These are phyloP conservation scores for Cepaea nemoralis DNA, from an alignment of 1,140 invertebrate genomes.

Conservation along the genomic window DNA sequence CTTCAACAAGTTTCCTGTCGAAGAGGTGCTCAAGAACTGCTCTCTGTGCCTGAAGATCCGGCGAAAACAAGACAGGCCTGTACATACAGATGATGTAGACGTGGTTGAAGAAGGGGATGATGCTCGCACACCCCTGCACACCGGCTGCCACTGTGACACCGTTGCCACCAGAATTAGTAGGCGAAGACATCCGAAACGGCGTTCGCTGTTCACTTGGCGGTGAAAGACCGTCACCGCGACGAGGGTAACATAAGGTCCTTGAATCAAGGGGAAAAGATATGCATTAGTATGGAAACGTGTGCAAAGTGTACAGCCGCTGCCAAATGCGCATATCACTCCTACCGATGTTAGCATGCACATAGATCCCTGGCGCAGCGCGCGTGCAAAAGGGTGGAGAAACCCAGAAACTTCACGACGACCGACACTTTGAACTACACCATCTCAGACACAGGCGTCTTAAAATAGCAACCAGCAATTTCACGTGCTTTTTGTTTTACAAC, in stretches of 20 bases:
- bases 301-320: slow-evolving; percentile 3
- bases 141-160: slow-evolving; percentile 35
- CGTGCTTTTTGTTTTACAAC: slow-evolving; percentile 41
- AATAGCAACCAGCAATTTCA: slow-evolving; percentile 17
- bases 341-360: not conserved
- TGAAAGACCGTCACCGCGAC: slow-evolving; percentile 44
- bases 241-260: slow-evolving; percentile 39
- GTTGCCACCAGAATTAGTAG: slow-evolving; percentile 30
- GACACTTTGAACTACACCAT: not conserved
- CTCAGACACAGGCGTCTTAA: slow-evolving; percentile 3
- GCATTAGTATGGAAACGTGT: slow-evolving; percentile 4
- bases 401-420: not conserved
- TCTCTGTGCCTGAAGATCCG: slow-evolving; percentile 61
- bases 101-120: slow-evolving; percentile 17
- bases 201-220: slow-evolving; percentile 42
- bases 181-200: slow-evolving; percentile 44
- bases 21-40: slow-evolving; percentile 62
- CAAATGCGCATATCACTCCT: slow-evolving; percentile 1
- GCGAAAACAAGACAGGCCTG: slow-evolving; percentile 47
- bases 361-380: not conserved
- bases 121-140: slow-evolving; percentile 32
- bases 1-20: slow-evolving; percentile 60
- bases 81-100: not conserved
- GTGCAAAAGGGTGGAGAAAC: not conserved
- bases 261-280: not conserved